Base-by-base conservation (phyloP, 2,888 invertebrate genomes). In the Aspidiotus destructor region DNA sequence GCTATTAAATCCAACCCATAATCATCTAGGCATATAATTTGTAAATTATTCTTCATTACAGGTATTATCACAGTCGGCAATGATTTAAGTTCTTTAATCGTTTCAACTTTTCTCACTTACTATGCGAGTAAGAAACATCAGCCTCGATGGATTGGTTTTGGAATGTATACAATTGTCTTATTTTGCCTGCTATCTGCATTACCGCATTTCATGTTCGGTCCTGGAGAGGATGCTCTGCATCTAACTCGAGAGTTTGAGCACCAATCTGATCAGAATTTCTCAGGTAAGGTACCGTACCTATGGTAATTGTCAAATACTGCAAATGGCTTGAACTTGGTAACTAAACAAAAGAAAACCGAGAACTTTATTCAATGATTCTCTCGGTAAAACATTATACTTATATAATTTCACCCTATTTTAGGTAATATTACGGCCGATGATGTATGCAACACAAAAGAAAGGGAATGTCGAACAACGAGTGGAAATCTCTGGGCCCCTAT, bases 11-110 rank as follows among this genome's bases (percentile, higher is more conserved):
- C n/a, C n/a, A n/a, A n/a, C n/a, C n/a, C n/a, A n/a, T n/a, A n/a
- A n/a, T n/a, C n/a, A n/a, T n/a, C n/a, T n/a, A n/a, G n/a, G n/a
- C n/a, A n/a, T n/a, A n/a, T n/a, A n/a, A n/a, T n/a, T n/a, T n/a
- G n/a, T n/a, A n/a, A n/a, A n/a, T 11, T 48, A 48, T 48, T 48
- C 48, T 17, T 48, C 58, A 44, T 68, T 58, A 5, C 74, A 84
- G 84, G 87, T 70, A 80, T 87, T 72, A 86, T 87, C 72, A 83
- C 85, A 60, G 84, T 87, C 70, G 87, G 87, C 42, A 87, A 88
- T 76, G 87, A 88, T 75, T 83, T 88, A 71, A 86, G 86, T 73
- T 85, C 85, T 75, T 79, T 87, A 69, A 79, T 87, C 72, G 83
- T 85, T 42, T 85, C 86, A 3, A 81, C 85, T 15, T 80, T 84